Base-by-base conservation (phyloP, 2,888 invertebrate species). In the Nephrotoma guestfalica region DNA sequence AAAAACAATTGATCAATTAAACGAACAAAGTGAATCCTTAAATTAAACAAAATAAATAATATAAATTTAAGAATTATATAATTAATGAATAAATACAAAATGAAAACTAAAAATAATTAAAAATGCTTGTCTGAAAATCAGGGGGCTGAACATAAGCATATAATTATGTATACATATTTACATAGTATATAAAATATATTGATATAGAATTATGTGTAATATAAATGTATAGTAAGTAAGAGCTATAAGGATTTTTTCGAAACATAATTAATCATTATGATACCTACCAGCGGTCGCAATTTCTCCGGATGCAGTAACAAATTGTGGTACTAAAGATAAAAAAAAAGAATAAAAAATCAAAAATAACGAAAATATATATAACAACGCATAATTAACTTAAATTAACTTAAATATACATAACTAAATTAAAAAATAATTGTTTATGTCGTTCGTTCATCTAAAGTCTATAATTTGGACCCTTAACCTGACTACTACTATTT, bases 291-390 rank as follows among this genome's bases (percentile, higher is more conserved):
- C 91, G 90, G 90, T 91, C 91, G 91, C 30, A 18, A 43, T 85
- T 43, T 85, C 91, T 91, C 91, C 91, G 90, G 91, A 90, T 90
- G 91, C 91, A 91, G 91, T 91, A 91, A 90, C 90, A 91, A 90
- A 91, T 90, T 91, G 91, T 91, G 91, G 91, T 91, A 91, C 91
- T 91, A 91, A 91, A 91, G 91, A 91, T 91, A 91, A 91, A 91
- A 90, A 91, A 89, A 91, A 91, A 87, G 86, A 91, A 90, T 86
- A 41, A 84, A 87, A 87, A 87, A 87, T 87, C 85, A 87, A 87
- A 86, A 86, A 85, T 86, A 87, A 86, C 83, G 13, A 84, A 71
- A 71, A 30, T 30, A 71, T 71, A 71, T 71, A 30, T 71, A 71
- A 71, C 71, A 71, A 71, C 71, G 71, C 71, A 71, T 71, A 71